A percentile compares a stretch with the other conserved stretches of the same genome.
Conservation (phyloP, 2,888 invertebrate genomes). For the Leptopterna dolabrata region DNA sequence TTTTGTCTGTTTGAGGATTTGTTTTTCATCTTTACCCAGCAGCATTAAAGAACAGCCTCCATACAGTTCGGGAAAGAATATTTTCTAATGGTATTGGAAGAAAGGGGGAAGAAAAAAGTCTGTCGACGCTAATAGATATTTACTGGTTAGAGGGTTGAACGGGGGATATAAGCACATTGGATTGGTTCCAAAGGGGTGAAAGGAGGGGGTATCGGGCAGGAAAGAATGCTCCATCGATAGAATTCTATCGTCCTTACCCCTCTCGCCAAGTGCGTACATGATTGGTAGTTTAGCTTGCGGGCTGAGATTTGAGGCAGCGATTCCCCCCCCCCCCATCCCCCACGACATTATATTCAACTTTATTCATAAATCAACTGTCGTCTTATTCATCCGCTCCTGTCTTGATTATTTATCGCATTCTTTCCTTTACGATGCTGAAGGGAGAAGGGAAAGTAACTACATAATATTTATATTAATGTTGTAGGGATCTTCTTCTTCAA, state of each 20-base stretch:
- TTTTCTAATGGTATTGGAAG: conserved; percentile 13
- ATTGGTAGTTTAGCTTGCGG: conserved; percentile 23
- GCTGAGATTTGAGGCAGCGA: conserved; percentile 17
- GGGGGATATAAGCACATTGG: conserved; percentile 26
- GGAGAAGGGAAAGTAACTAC: no score
- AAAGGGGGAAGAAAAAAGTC: background rate
- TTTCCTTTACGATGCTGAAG: no score
- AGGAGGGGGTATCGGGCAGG: background rate
- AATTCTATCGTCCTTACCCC: background rate
- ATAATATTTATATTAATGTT: no score
- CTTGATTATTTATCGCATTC: background rate
- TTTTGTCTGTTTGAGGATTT: background rate
- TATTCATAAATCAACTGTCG: conserved; percentile 6
- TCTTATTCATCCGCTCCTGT: background rate
- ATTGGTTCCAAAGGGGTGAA: conserved; percentile 10
- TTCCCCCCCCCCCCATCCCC: background rate
- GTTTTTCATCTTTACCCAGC: background rate
- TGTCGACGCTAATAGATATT: conserved; percentile 17
- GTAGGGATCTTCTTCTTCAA: no score
- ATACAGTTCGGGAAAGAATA: background rate
- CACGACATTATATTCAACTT: conserved; percentile 10
- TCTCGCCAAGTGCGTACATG: conserved; percentile 4
- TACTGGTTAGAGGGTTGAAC: conserved; percentile 20
- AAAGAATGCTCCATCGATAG: conserved; percentile 8
- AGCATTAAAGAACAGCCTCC: background rate